Base-by-base conservation (phyloP, 1,140 invertebrate genomes). In the Drosophila arizonae region DNA sequence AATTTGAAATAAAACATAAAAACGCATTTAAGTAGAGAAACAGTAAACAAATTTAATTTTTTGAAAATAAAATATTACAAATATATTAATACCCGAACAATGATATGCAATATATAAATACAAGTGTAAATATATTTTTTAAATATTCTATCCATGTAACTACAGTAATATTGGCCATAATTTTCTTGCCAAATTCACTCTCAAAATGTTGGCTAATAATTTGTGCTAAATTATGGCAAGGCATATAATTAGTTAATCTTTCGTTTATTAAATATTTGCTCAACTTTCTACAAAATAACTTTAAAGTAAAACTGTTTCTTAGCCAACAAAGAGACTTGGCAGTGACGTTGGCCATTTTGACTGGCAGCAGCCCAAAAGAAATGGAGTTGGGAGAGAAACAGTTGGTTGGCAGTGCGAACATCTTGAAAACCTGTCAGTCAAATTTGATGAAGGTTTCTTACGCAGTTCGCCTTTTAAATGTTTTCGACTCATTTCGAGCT, bases 381-480 rank as follows among this genome's bases (percentile, higher is more conserved):
- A 81, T 76, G 75, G 76, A 81, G 75, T 76, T 70, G 64, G 24
- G 30, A 51, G 33, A 24, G 36, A 84, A 75, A 72, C 80, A 84
- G 69, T 84, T 72, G 61, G 71, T 78, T 75, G 75, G 52, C 72
- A 79, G 85, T 91, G 90, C 84, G 81, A 91, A 90, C 86, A 78
- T 90, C 82, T 90, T 90, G 78, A 91, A 91, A 90, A 90, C 80
- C 90, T 90, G 90, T 90, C 90, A 72, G 78, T 90, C 90, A 88
- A 79, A 79, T 80, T 90, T 91, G 90, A 91, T 81, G 78, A 91
- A 91, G 90, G 90, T 91, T 85, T 73, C 77, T 79, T 73, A 76
- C 79, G 75, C 72, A 84, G 45, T 76, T 76, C 69, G 80, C 82
- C 76, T 87, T 88, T 87, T 88, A 79, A 82, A 75, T 72, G 72